Evolutionary conservation across 1,140 invertebrate species (phyloP), one percentile per base, ranked within the genome.

Genomic region (Zaprionus davidi): DNA sequence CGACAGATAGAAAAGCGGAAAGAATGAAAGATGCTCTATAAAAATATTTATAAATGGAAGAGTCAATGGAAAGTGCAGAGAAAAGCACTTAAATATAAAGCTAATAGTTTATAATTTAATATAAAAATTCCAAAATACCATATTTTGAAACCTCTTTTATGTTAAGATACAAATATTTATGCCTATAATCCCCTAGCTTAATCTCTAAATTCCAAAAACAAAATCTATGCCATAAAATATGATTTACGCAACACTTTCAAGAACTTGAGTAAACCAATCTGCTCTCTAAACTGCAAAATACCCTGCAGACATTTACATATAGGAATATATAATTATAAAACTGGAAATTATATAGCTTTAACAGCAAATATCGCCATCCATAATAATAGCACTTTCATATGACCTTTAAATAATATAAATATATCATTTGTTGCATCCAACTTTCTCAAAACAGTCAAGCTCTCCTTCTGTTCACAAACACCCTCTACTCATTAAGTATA

Each of bases 201-300:
- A 46, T 46, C 41, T 46, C 17, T 46, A 46, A 46, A 20, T 46
- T 17, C 41, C 2, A 9, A 3, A 17, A 2, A n/a, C 41, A 44
- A 44, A 44, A 46, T 9, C 41, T 17, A 46, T 17, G 41, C 41
- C 0, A 46, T 46, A 46, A 46, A 46, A 17, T 46, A 46, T 46
- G 41, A 46, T 46, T 46, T 46, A 46, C 7, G 41, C n/a, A 46
- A 46, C 2, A 6, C 9, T 31, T 44, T 44, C 3, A 0, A 3
- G n/a, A n/a, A 17, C n/a, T 2, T n/a, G 17, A 7, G 1, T 0
- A 0, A 17, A n/a, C 0, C n/a, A 44, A 2, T 2, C 6, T 7
- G 2, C 2, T 15, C 15, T 44, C 5, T 17, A n/a, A 17, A 17
- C 41, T n/a, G n/a, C n/a, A 7, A 44, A 44, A 44, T 44, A 17